Base-by-base conservation (phyloP, 2,888 invertebrate species). In the Asteroscopus sphinx region DNA sequence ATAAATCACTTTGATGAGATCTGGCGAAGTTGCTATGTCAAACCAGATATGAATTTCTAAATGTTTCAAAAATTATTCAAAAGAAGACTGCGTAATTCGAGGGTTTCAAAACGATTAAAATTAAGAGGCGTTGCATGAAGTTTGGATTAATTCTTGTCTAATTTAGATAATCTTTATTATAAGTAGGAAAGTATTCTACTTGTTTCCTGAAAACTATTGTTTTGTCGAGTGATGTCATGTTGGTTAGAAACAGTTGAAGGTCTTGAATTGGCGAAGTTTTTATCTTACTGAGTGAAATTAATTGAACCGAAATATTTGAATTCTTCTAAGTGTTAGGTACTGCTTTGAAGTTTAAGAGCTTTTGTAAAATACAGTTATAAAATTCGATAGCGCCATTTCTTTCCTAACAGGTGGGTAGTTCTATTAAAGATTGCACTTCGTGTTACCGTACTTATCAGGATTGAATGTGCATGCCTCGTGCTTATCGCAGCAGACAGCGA, bases 391-490 rank as follows among this genome's bases (percentile, higher is more conserved):
- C n/a, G 26, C 33, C 11, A 47, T 42, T 39, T 40, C 11, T 63
- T 45, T 25, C 6, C 58, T 63, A 63, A 57, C 63, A 67, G 68
- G 68, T 68, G 41, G 26, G 16, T 47, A 33, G 17, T 2, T 36
- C 52, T 52, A 46, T 45, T 32, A 42, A 46, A 54, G 39, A 12
- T 44, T 36, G 62, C 47, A 52, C 44, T 56, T 32, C 33, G 13
- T 36, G 61, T 60, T 47, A 65, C 33, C 37, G 33, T 25, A 25
- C 6, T 15, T 60, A 53, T 48, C 57, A 25, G 46, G 15, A 66
- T 32, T 47, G 37, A 46, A 42, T 52, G 42, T 30, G 59, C 59
- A 47, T 44, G 53, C 26, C 11, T 44, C 15, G 35, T 42, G 46
- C 35, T 51, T 55, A 67, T 68, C 33, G 49, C 26, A 42, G 41